Evolutionary conservation across 2,888 invertebrate species (phyloP).

Genomic region (Oscheius sp.): DNA sequence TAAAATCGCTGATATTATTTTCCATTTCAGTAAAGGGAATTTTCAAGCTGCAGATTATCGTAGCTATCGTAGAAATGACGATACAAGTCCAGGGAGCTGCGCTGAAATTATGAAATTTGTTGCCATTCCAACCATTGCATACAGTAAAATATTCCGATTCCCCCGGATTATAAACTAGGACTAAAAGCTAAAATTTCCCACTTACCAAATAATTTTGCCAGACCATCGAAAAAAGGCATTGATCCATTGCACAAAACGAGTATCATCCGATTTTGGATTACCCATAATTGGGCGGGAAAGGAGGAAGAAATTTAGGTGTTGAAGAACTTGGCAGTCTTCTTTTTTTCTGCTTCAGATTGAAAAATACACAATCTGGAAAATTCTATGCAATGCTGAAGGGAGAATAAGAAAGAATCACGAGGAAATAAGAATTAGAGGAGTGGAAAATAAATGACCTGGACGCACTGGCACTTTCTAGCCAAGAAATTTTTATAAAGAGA

Average conservation of each 20-base stretch:
- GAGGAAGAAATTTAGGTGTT: no score
- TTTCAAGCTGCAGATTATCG: conserved; percentile 43
- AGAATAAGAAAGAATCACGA: no score
- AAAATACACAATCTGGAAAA: no score
- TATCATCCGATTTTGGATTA: conserved; percentile 20
- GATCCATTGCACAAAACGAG: conserved; percentile 29
- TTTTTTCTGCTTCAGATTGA: no score
- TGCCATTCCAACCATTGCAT: neutral
- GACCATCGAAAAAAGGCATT: conserved; percentile 26
- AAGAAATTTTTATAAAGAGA: no score
- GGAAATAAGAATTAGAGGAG: no score
- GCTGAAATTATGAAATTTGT: conserved; percentile 6
- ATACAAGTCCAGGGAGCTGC: conserved; percentile 57
- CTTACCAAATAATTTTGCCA: conserved; percentile 23
- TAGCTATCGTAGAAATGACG: conserved; percentile 49
- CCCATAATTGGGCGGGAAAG: conserved; percentile 23
- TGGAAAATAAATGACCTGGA: no score
- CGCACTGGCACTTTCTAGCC: no score
- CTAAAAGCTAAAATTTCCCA: neutral
- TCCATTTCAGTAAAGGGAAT: conserved; percentile 67
- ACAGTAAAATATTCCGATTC: no score
- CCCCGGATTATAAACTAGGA: neutral
- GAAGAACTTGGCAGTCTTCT: no score
- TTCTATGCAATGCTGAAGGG: no score
- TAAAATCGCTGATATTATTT: conserved; percentile 71